Conservation (phyloP, 2,888 invertebrate genomes). For the Panzeria rudis region DNA sequence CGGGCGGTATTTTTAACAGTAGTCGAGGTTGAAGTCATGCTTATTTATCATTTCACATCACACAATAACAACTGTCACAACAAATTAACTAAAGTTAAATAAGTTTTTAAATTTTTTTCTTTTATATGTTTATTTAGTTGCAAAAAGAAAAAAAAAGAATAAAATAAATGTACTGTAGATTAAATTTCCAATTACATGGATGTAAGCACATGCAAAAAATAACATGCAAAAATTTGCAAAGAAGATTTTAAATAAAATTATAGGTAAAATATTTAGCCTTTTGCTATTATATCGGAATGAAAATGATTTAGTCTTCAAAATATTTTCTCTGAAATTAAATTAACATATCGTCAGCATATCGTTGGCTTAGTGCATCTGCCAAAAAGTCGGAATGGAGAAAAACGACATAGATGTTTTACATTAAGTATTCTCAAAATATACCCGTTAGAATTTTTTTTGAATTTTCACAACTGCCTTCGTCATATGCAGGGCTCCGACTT, state of each 20-base stretch:
- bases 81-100: constrained; percentile 66
- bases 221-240: background rate
- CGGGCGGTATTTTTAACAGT: constrained; percentile 6
- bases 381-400: too few species aligned
- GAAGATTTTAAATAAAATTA: background rate
- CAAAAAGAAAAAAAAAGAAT: constrained; percentile 29
- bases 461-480: too few species aligned
- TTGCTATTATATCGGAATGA: too few species aligned
- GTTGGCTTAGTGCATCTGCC: too few species aligned
- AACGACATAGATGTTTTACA: too few species aligned
- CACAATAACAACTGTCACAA: constrained; percentile 70
- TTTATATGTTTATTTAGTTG: constrained; percentile 15
- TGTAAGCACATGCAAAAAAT: background rate
- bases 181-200: constrained; percentile 15
- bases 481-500: too few species aligned
- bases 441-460: too few species aligned
- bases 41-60: constrained; percentile 62
- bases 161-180: background rate
- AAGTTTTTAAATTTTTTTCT: constrained; percentile 5
- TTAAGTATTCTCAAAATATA: too few species aligned
- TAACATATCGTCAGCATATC: too few species aligned
- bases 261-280: background rate
- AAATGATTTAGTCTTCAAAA: too few species aligned
- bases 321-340: too few species aligned
- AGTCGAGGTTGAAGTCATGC: constrained; percentile 47